Evolutionary conservation across 2,113 vertebrate genomes (phyloP).

Genomic region (Rhinolophus ferrumequinum): DNA sequence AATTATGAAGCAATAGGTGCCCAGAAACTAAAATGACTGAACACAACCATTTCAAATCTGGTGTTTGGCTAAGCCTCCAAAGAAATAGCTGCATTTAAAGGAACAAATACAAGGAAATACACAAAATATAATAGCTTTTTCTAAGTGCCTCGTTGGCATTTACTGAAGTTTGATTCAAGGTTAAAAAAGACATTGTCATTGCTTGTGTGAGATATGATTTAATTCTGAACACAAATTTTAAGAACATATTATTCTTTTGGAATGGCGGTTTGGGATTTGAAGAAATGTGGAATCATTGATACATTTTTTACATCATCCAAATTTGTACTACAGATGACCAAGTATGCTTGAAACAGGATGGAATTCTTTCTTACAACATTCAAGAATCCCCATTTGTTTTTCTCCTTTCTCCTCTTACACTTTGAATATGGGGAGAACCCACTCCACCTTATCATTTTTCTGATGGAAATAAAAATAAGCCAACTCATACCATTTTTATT

Average conservation of each 20-base stretch:
- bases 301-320: neutral
- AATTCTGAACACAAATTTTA: neutral
- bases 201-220: neutral
- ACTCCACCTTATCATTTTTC: neutral
- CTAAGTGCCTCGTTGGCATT: neutral
- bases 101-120: neutral
- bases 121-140: neutral
- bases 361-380: neutral
- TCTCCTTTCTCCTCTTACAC: neutral
- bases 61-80: neutral
- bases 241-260: neutral
- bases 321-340: neutral
- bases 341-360: neutral
- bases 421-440: neutral
- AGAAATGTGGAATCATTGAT: neutral
- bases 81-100: neutral
- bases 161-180: neutral
- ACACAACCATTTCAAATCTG: slow-evolving; percentile 22
- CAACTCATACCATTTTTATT: neutral
- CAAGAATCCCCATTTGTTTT: neutral
- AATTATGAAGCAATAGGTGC: slow-evolving; percentile 34
- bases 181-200: neutral
- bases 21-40: slow-evolving; percentile 28
- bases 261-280: neutral
- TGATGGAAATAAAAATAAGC: slow-evolving; percentile 33